Evolutionary conservation across 2,888 invertebrate species (phyloP), one percentile per base, ranked within the genome.

Genomic region (Gymnocheta viridis): DNA sequence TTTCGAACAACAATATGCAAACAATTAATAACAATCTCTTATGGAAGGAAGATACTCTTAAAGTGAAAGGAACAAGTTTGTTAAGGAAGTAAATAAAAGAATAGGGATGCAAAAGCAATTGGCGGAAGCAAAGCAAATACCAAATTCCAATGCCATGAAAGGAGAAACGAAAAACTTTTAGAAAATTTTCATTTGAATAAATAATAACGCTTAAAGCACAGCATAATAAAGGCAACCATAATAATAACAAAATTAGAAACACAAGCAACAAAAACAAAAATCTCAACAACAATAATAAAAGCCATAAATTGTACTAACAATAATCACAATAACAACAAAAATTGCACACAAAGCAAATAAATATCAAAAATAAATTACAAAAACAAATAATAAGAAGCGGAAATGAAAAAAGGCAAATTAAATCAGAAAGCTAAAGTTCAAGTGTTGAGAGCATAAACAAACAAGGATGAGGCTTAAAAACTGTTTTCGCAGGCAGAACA

Each of bases 151-250:
- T 47, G 17, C 5, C 47, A 29, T n/a, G 17, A 19, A 14, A 47
- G 29, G 24, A 51, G n/a, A 66, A 73, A 32, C 6, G n/a, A 27
- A 27, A 7, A 19, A 47, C 12, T 51, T 51, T 73, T 51, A 24
- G 19, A 49, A 67, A 35, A 35, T 47, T 22, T 67, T 27, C 32
- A 32, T 67, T 44, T 54, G 29, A 78, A 78, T 82, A 82, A 54
- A 67, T 72, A 72, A 72, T 35, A 82, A 67, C 44, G 78, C 54
- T 82, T 67, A n/a, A 54, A 69, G 62, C 67, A 29, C 22, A 62
- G 9, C 10, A 64, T n/a, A 66, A 58, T 22, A 64, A 24, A 38
- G 66, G 38, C 47, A 58, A n/a, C 38, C 5, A 1, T 9, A 27
- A n/a, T 0, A 24, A 73, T 35, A 78, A 49, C 44, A 44, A 41